Conservation (phyloP, 2,113 vertebrate species). For the Tricholaema leucomelas region DNA sequence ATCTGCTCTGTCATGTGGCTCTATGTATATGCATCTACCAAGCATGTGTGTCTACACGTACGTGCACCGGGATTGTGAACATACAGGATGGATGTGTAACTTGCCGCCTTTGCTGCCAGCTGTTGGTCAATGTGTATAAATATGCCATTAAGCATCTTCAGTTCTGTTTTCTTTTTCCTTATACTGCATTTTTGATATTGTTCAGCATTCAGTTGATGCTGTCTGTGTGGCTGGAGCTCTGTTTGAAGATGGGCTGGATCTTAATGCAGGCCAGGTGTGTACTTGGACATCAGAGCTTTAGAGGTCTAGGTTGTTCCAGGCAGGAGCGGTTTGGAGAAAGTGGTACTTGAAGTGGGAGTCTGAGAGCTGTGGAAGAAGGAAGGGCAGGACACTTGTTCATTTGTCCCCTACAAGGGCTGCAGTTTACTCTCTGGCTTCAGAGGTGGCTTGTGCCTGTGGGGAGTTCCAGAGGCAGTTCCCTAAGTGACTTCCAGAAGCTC, state of each 20-base stretch:
- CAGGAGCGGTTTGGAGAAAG: not conserved
- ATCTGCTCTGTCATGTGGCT: slow-evolving; percentile 40
- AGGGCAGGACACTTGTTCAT: not conserved
- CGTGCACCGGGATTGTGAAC: slow-evolving; percentile 36
- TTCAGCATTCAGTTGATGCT: slow-evolving; percentile 66
- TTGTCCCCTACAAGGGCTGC: not conserved
- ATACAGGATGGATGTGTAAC: slow-evolving; percentile 73
- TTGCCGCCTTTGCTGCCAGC: slow-evolving; percentile 50
- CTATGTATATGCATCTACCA: slow-evolving; percentile 28
- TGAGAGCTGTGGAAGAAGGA: not conserved
- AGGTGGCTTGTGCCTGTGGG: not conserved
- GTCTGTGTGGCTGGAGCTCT: slow-evolving; percentile 49
- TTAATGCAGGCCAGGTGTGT: not conserved
- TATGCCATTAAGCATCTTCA: slow-evolving; percentile 57
- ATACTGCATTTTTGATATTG: slow-evolving; percentile 46
- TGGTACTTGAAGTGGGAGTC: not conserved
- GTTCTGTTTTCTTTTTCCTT: slow-evolving; percentile 49
- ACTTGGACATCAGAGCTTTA: not conserved
- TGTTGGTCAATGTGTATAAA: slow-evolving; percentile 71
- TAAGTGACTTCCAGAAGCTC: not conserved
- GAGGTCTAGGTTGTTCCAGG: not conserved
- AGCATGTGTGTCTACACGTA: slow-evolving; percentile 61
- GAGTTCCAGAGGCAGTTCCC: not conserved
- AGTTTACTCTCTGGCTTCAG: not conserved
- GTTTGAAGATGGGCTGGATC: slow-evolving; percentile 22